These are phyloP conservation scores for Pyxicephalus adspersus DNA, from an alignment of 2,113 vertebrate genomes.

Conservation along the genomic window DNA sequence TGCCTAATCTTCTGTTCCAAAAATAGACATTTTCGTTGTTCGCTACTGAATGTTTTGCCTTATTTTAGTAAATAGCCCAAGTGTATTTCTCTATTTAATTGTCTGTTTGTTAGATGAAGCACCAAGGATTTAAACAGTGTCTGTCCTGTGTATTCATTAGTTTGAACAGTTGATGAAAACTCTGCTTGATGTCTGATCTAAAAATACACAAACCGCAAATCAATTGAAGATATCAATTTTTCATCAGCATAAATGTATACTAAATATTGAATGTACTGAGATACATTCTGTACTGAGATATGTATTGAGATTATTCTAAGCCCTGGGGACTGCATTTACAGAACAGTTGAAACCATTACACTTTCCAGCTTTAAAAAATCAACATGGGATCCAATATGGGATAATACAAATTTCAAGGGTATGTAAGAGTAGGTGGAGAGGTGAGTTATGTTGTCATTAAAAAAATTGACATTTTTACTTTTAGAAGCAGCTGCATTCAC, in stretches of 20 bases:
- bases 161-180: slow-evolving; percentile 17
- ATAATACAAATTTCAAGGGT: background rate
- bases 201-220: slow-evolving; percentile 28
- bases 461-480: background rate
- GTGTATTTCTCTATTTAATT: no score
- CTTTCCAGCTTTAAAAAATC: background rate
- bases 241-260: slow-evolving; percentile 29
- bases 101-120: background rate
- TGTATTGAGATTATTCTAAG: background rate
- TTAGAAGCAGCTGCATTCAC: no score
- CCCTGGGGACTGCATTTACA: slow-evolving; percentile 4
- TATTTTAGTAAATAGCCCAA: no score
- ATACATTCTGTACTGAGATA: no score
- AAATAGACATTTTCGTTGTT: no score
- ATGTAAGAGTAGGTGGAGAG: background rate
- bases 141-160: background rate
- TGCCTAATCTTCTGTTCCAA: no score
- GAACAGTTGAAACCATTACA: slow-evolving; percentile 6
- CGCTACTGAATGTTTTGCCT: no score
- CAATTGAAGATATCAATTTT: slow-evolving; percentile 16
- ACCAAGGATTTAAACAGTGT: background rate
- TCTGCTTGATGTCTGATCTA: slow-evolving; percentile 1
- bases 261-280: slow-evolving; percentile 19
- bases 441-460: background rate
- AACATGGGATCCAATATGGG: background rate